A percentile compares a stretch with the other conserved stretches of the same genome.
phyloP scores from a whole-genome alignment of 2,113 vertebrate species.

The Amphilophus citrinellus region DNA sequence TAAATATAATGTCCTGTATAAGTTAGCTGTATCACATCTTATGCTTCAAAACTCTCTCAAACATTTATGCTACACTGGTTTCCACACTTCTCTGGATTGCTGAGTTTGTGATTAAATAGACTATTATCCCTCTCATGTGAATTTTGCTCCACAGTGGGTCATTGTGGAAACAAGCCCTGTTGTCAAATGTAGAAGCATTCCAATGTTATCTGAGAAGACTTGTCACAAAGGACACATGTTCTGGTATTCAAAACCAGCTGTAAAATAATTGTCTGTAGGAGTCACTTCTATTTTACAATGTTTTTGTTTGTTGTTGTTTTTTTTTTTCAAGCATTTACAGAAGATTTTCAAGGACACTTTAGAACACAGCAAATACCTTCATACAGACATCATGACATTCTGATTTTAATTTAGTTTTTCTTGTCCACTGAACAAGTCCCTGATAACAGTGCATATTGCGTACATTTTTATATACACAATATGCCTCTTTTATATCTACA shows the following conservation, averaged over 20 bases:
- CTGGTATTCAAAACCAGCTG: conserved; percentile 73
- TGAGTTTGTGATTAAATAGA: conserved; percentile 59
- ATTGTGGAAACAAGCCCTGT: conserved; percentile 58
- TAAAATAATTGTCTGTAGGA: conserved; percentile 66
- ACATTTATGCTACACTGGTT: not conserved
- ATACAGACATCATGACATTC: too few species aligned
- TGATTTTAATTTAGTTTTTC: not conserved
- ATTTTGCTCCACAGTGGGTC: conserved; percentile 61
- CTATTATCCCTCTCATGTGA: conserved; percentile 56
- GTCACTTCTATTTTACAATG: conserved; percentile 66
- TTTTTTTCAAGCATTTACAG: conserved; percentile 62
- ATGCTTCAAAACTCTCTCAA: not conserved
- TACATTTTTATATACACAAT: not conserved
- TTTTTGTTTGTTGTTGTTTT: conserved; percentile 33
- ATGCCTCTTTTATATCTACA: not conserved
- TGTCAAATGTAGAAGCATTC: conserved; percentile 75
- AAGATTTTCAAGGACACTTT: conserved; percentile 67
- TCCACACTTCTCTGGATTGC: conserved; percentile 20
- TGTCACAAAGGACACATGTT: conserved; percentile 71
- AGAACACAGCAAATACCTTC: too few species aligned
- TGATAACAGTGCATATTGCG: not conserved
- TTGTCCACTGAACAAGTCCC: not conserved
- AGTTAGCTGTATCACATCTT: not conserved
- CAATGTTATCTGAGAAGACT: conserved; percentile 64
- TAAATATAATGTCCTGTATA: not conserved